A percentile compares a stretch with the other conserved stretches of the same genome.
Conservation (phyloP, 2,113 vertebrate species). For the Caretta caretta region DNA sequence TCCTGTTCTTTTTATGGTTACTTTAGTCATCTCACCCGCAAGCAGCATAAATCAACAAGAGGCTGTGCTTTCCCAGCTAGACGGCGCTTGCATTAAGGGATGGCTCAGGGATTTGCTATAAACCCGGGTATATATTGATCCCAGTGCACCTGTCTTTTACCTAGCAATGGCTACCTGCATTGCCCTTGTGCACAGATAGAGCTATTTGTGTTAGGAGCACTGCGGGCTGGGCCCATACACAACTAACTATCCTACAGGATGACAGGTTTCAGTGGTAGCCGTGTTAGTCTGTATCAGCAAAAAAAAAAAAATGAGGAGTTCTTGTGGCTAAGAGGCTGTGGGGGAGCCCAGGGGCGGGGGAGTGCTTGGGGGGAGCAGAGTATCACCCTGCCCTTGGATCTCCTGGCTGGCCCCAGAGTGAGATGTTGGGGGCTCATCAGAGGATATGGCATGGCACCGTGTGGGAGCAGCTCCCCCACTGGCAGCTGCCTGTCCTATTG, state of each 20-base stretch:
- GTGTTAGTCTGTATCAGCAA: no score
- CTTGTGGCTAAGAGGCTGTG: slow-evolving; percentile 51
- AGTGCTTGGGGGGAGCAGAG: background rate
- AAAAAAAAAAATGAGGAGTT: no score
- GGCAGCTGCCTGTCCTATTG: background rate
- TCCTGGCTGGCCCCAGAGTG: background rate
- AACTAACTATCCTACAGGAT: background rate
- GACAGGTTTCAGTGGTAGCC: no score
- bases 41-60: slow-evolving; percentile 66
- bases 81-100: slow-evolving; percentile 60
- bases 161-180: background rate
- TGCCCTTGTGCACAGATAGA: background rate
- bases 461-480: background rate
- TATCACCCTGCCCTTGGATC: background rate
- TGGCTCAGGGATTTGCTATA: slow-evolving; percentile 56
- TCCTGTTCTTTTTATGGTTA: background rate
- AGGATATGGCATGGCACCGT: background rate
- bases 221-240: background rate
- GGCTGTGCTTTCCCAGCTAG: slow-evolving; percentile 67
- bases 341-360: background rate
- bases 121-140: slow-evolving; percentile 11
- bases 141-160: slow-evolving; percentile 63
- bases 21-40: slow-evolving; percentile 71
- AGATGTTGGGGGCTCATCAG: background rate
- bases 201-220: background rate